phyloP scores from a whole-genome alignment of 1,140 invertebrate genomes.

The Formica selysi region DNA sequence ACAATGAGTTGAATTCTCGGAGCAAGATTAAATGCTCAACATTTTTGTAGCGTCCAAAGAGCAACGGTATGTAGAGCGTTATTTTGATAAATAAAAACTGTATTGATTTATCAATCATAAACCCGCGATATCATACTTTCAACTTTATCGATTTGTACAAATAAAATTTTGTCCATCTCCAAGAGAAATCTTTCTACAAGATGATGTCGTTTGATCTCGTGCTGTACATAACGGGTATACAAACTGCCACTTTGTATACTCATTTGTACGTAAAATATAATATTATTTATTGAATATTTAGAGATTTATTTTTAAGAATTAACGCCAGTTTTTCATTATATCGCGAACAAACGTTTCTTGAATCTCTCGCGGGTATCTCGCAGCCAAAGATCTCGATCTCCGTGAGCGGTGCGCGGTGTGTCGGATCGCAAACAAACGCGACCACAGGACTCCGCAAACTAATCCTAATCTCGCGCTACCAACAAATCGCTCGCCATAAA shows the following conservation, averaged over 20 bases:
- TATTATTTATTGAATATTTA: neutral
- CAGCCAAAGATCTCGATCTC: slow-evolving; percentile 71
- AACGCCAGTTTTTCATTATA: neutral
- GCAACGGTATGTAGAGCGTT: neutral
- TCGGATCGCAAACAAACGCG: slow-evolving; percentile 78
- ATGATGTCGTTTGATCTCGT: neutral
- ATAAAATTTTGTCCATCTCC: neutral
- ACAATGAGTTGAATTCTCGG: slow-evolving; percentile 62
- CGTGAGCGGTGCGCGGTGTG: slow-evolving; percentile 63
- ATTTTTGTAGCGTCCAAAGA: slow-evolving; percentile 22
- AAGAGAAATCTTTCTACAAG: neutral
- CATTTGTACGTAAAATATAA: neutral
- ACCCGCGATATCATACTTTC: neutral
- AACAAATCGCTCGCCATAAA: slow-evolving; percentile 86
- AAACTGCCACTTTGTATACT: neutral
- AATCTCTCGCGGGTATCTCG: slow-evolving; percentile 45
- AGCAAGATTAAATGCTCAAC: slow-evolving; percentile 53
- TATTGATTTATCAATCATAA: neutral
- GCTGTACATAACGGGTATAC: neutral
- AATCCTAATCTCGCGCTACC: slow-evolving; percentile 84
- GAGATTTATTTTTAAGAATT: neutral
- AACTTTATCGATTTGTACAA: neutral
- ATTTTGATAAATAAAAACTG: slow-evolving; percentile 15
- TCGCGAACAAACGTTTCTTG: slow-evolving; percentile 11
- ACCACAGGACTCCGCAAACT: slow-evolving; percentile 79